phyloP scores from a whole-genome alignment of 1,140 invertebrate species.

The Hycleus cichorii region DNA sequence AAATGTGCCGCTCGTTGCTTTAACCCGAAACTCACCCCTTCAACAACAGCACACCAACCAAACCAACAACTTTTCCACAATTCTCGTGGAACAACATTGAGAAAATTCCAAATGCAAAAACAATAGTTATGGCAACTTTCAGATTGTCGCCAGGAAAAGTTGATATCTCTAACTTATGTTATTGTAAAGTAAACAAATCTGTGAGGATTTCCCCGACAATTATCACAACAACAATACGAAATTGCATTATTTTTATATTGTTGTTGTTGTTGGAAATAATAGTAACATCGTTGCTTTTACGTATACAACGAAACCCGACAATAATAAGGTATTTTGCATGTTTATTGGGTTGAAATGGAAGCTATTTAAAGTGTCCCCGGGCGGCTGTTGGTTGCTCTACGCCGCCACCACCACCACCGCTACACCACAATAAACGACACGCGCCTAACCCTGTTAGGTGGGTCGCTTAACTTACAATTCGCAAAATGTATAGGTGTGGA shows the following conservation, averaged over 20 bases:
- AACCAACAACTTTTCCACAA: not conserved
- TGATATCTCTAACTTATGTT: not conserved
- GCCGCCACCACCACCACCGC: slow-evolving; percentile 2
- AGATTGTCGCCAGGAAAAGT: slow-evolving; percentile 15
- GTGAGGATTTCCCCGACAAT: too few species aligned
- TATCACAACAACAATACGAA: too few species aligned
- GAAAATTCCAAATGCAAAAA: not conserved
- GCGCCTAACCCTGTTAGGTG: slow-evolving; percentile 31
- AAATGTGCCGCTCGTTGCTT: slow-evolving; percentile 36
- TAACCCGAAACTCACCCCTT: slow-evolving; percentile 28
- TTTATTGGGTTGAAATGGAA: slow-evolving; percentile 42
- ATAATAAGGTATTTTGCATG: slow-evolving; percentile 42
- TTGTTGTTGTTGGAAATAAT: too few species aligned
- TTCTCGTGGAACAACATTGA: slow-evolving; percentile 2
- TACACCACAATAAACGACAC: slow-evolving; percentile 20
- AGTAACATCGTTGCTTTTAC: too few species aligned
- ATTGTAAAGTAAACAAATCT: too few species aligned
- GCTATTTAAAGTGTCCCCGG: slow-evolving; percentile 40
- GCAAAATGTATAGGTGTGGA: slow-evolving; percentile 1
- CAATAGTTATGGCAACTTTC: slow-evolving; percentile 9
- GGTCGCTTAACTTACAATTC: slow-evolving; percentile 7
- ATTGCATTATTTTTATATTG: too few species aligned
- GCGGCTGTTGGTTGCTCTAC: slow-evolving; percentile 23
- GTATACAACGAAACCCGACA: too few species aligned
- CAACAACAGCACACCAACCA: not conserved